phyloP scores from a whole-genome alignment of 2,797 vertebrate species.

The Garrulus glandarius region DNA sequence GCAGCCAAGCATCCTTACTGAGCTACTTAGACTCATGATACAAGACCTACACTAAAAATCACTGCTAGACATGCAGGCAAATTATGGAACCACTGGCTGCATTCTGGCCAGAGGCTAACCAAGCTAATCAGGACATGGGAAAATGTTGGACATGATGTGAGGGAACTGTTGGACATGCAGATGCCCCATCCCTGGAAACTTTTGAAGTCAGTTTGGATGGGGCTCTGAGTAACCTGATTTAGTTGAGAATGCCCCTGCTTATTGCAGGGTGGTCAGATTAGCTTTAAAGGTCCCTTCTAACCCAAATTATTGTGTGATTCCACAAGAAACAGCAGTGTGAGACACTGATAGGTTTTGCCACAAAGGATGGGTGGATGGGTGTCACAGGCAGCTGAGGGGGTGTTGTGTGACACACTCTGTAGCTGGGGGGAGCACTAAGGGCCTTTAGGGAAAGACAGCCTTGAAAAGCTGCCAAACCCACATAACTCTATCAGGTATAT shows the following conservation, averaged over 20 bases:
- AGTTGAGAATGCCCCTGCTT: neutral
- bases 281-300: neutral
- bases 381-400: neutral
- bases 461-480: neutral
- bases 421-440: rapidly evolving
- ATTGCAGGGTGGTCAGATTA: neutral
- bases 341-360: neutral
- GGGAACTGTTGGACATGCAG: neutral
- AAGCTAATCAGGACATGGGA: neutral
- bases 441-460: neutral
- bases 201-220: neutral
- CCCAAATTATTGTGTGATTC: neutral
- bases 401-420: neutral
- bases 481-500: neutral
- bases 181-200: neutral
- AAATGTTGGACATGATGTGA: neutral
- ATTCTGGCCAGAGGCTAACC: neutral
- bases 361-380: rapidly evolving
- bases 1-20: neutral
- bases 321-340: neutral
- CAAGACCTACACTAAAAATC: neutral
- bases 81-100: neutral
- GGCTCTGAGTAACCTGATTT: neutral
- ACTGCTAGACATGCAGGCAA: neutral
- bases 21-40: neutral